Evolutionary conservation across 1,140 invertebrate species (phyloP).

Genomic region (Tetragonula clypearis): DNA sequence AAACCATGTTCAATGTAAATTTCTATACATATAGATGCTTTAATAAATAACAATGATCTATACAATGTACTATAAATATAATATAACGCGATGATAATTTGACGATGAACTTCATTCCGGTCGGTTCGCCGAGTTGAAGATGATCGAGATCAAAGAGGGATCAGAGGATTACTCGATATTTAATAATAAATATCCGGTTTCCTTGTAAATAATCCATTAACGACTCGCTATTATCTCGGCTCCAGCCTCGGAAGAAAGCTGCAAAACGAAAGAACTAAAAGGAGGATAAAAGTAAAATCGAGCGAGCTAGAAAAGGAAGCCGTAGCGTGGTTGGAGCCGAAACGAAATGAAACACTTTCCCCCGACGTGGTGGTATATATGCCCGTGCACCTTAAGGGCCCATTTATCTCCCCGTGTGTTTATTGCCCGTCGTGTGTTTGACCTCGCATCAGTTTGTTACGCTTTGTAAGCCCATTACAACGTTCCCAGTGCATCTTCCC

Average conservation of each 20-base stretch:
- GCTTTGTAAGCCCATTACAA: conserved; percentile 82
- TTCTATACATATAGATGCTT: too few species aligned
- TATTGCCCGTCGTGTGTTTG: conserved; percentile 81
- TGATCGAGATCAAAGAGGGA: background rate
- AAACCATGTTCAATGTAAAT: too few species aligned
- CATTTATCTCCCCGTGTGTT: conserved; percentile 81
- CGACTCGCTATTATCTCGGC: conserved; percentile 29
- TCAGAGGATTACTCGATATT: background rate
- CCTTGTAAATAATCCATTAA: conserved; percentile 51
- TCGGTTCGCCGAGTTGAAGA: too few species aligned
- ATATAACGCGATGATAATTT: conserved; percentile 1
- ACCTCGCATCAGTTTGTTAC: conserved; percentile 82
- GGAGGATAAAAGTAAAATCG: background rate
- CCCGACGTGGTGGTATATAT: conserved; percentile 41
- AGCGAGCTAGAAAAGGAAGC: background rate
- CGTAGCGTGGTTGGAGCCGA: conserved; percentile 7
- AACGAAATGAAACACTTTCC: conserved; percentile 72
- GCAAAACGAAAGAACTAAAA: background rate
- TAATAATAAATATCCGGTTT: conserved; percentile 36
- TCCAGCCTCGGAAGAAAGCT: background rate
- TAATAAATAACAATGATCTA: too few species aligned
- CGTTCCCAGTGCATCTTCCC: conserved; percentile 78
- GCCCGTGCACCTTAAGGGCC: conserved; percentile 67
- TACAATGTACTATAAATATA: too few species aligned
- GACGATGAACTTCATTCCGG: background rate